Evolutionary conservation across 2,113 vertebrate species (phyloP).

Genomic region (Phaethon lepturus): DNA sequence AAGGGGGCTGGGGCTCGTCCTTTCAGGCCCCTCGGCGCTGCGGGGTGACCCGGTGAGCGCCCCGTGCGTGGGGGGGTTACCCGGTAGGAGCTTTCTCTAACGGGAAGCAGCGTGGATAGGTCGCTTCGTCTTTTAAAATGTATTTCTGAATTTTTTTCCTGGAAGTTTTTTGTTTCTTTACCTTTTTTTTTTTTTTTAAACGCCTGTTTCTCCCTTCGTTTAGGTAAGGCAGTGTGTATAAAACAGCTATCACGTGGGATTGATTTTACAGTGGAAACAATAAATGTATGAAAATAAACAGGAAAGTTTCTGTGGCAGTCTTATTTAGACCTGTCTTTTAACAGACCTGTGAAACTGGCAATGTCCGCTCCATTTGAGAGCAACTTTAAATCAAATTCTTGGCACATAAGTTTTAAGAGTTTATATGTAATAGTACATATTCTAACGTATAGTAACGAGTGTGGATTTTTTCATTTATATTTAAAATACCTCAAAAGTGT

Average conservation of each 20-base stretch:
- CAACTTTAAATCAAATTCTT: background rate
- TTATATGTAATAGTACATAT: background rate
- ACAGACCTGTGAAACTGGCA: background rate
- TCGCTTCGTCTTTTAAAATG: accelerated
- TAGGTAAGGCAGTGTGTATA: background rate
- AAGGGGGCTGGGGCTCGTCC: accelerated
- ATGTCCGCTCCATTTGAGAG: background rate
- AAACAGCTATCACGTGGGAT: accelerated
- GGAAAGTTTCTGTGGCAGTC: accelerated
- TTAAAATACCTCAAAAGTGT: background rate
- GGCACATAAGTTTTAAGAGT: background rate
- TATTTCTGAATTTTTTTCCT: accelerated
- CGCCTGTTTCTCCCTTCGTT: accelerated
- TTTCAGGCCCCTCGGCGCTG: background rate
- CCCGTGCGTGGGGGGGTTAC: accelerated
- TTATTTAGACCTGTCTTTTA: background rate
- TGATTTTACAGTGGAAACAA: background rate
- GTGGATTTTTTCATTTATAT: background rate
- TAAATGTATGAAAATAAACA: background rate
- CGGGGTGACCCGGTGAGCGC: background rate
- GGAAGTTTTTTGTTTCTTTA: too few relatives aligned
- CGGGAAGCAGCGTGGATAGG: accelerated
- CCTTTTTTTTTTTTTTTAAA: background rate
- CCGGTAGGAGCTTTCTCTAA: background rate
- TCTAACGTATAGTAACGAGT: accelerated